Evolutionary conservation across 2,113 vertebrate genomes (phyloP), one percentile per base, ranked within the genome.

Genomic region (Taurulus bubalis): DNA sequence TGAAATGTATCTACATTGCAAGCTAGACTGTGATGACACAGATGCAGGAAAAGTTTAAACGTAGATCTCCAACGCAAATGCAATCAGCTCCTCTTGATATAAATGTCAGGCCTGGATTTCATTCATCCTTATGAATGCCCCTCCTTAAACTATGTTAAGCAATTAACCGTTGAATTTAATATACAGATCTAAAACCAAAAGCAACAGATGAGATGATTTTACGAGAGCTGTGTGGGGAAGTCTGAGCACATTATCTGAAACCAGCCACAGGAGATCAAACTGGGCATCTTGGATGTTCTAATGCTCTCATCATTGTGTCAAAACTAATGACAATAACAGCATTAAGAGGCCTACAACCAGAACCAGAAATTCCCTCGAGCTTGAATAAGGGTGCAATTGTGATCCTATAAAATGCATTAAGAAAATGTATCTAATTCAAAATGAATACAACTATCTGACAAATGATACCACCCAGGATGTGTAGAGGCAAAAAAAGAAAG

Each of bases 351-450:
- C 84, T 69, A 79, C 82, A 12, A 34, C 30, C 62, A 75, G 76
- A 86, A 65, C 45, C 56, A 47, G 73, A 75, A 73, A 49, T 76
- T 20, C 76, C 55, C 80, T 55, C 1, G 22, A 77, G 75, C 62
- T 73, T 2, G 14, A 70, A 68, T 75, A 49, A 56, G 76, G 73
- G 51, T 86, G 68, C 63, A 64, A 89, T 30, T 77, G 85, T 80
- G 83, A 86, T 79, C 82, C 63, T 51, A 85, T 68, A 14, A 65
- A 56, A 81, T 76, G 76, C 79, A 70, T 80, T 72, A 84, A 85
- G 80, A 70, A 89, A 90, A 85, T 85, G 80, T 86, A 89, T 88
- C 85, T 71, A 89, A 91, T 89, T 90, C 47, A 91, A 88, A 85
- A 90, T 65, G 72, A 88, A 87, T 71, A 84, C 77, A 88, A 90